A percentile compares a stretch with the other conserved stretches of the same genome.
Evolutionary conservation across 1,140 invertebrate genomes (phyloP).

Genomic region (Dendroctonus ponderosae): DNA sequence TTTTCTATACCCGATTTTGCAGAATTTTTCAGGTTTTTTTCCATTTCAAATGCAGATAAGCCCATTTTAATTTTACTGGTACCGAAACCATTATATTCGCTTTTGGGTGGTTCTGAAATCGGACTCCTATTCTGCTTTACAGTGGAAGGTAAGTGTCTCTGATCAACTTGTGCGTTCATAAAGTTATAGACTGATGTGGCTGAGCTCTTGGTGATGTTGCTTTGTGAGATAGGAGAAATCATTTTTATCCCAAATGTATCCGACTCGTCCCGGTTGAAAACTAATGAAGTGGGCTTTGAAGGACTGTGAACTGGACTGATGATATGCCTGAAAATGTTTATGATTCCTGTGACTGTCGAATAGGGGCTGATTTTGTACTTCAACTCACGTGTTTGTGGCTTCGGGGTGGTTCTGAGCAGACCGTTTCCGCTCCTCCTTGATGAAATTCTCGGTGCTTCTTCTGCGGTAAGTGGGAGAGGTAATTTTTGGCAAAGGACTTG

Average conservation of each 20-base stretch:
- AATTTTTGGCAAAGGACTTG: slow-evolving; percentile 41
- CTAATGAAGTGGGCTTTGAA: slow-evolving; percentile 41
- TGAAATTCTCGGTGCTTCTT: slow-evolving; percentile 39
- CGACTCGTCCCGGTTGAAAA: slow-evolving; percentile 16
- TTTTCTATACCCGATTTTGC: slow-evolving; percentile 55
- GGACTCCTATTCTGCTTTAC: slow-evolving; percentile 34
- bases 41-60: slow-evolving; percentile 59
- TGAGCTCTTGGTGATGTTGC: slow-evolving; percentile 55
- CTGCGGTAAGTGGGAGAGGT: slow-evolving; percentile 36
- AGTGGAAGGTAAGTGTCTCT: slow-evolving; percentile 38
- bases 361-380: too few species aligned
- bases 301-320: slow-evolving; percentile 28
- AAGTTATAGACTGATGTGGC: slow-evolving; percentile 33
- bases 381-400: slow-evolving; percentile 18
- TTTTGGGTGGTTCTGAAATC: slow-evolving; percentile 36
- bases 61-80: slow-evolving; percentile 27
- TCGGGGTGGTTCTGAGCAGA: slow-evolving; percentile 7
- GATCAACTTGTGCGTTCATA: slow-evolving; percentile 23
- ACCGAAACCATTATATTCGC: slow-evolving; percentile 7
- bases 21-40: slow-evolving; percentile 70
- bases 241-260: slow-evolving; percentile 10
- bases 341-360: too few species aligned
- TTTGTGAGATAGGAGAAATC: slow-evolving; percentile 52
- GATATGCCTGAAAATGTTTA: neutral
- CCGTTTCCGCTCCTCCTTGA: slow-evolving; percentile 38